Evolutionary conservation across 2,113 vertebrate species (phyloP).

Genomic region (Felis chaus): DNA sequence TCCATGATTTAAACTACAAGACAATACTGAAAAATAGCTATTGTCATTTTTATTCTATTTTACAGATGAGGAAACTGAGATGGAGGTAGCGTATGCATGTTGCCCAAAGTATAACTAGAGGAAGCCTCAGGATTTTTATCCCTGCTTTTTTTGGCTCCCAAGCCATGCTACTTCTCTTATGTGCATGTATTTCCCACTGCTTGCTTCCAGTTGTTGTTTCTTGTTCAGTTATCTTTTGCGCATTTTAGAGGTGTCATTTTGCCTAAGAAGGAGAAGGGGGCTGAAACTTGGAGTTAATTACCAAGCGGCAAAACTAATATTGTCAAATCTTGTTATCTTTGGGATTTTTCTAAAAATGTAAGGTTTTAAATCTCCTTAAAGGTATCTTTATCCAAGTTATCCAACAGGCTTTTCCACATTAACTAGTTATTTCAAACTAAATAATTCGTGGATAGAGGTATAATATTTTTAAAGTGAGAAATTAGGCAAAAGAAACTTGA

Average conservation of each 20-base stretch:
- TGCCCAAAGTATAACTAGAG: not conserved
- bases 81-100: rapidly evolving
- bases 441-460: not conserved
- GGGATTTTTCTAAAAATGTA: not conserved
- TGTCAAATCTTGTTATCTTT: not conserved
- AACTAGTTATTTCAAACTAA: constrained; percentile 30
- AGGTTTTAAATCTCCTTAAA: not conserved
- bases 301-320: not conserved
- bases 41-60: not conserved
- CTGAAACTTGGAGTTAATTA: not conserved
- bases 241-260: not conserved
- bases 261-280: not conserved
- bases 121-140: not conserved
- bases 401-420: not conserved
- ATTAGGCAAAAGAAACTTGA: not conserved
- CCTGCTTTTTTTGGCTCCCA: not conserved
- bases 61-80: not conserved
- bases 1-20: not conserved
- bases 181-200: not conserved
- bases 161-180: not conserved
- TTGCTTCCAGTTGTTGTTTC: not conserved
- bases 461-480: constrained; percentile 19
- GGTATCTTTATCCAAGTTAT: not conserved
- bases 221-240: not conserved
- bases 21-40: not conserved